phyloP scores from a whole-genome alignment of 2,888 invertebrate genomes.

The Meiosimyza decipiens region DNA sequence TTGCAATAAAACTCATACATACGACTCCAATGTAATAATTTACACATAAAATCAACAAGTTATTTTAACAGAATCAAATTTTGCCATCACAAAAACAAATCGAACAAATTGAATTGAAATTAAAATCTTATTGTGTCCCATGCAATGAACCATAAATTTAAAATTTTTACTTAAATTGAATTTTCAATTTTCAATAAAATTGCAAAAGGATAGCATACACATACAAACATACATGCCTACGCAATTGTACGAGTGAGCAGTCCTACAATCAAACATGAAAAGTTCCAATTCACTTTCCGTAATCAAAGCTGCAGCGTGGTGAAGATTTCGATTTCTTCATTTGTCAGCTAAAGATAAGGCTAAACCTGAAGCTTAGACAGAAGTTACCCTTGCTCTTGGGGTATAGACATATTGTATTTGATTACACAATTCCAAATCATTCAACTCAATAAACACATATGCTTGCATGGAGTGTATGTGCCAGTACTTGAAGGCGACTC shows the following conservation, averaged over 20 bases:
- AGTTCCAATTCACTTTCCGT: conserved; percentile 10
- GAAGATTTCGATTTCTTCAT: not conserved
- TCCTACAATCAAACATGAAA: not conserved
- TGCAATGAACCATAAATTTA: conserved; percentile 17
- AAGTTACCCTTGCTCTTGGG: not conserved
- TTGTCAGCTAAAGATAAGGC: conserved; percentile 1
- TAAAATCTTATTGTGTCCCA: conserved; percentile 4
- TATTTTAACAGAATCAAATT: too few relatives aligned
- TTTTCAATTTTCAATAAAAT: conserved; percentile 15
- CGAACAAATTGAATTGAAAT: not conserved
- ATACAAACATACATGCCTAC: not conserved
- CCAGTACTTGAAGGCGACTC: not conserved
- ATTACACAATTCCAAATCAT: conserved; percentile 28
- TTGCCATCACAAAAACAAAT: too few relatives aligned
- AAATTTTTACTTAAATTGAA: conserved; percentile 23
- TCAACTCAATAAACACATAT: conserved; percentile 20
- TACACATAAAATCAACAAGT: too few relatives aligned
- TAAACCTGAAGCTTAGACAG: not conserved
- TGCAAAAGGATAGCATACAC: not conserved
- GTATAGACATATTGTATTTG: conserved; percentile 17
- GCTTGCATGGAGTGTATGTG: not conserved
- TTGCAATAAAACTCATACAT: too few relatives aligned
- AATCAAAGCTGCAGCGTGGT: not conserved
- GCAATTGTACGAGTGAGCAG: not conserved
- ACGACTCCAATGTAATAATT: too few relatives aligned